Evolutionary conservation across 2,113 vertebrate species (phyloP).

Genomic region (Acanthochromis polyacanthus): DNA sequence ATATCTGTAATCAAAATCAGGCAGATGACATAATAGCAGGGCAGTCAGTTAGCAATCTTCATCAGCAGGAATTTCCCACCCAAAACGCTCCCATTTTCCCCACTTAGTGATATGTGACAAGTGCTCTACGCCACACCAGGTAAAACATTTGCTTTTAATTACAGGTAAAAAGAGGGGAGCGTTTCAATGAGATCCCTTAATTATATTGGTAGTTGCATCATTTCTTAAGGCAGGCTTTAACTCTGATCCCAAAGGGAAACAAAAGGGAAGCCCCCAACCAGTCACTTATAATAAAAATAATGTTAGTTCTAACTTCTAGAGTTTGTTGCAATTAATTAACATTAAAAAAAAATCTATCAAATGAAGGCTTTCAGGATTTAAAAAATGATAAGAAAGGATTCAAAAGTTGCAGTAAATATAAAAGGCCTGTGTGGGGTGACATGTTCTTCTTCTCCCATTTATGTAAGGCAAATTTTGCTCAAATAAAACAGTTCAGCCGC

Average conservation of each 20-base stretch:
- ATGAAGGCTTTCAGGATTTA: no score
- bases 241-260: background rate
- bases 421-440: background rate
- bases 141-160: conserved; percentile 14
- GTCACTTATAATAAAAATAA: no score
- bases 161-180: background rate
- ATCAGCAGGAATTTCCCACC: conserved; percentile 69
- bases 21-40: conserved; percentile 65
- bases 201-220: conserved; percentile 26
- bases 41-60: conserved; percentile 58
- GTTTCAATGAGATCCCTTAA: conserved; percentile 6
- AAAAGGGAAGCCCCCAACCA: background rate
- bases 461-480: background rate
- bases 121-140: conserved; percentile 7
- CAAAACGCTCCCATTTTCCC: conserved; percentile 33
- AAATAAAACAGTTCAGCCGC: background rate
- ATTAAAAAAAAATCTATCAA: no score
- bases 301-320: no score
- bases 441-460: background rate
- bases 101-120: conserved; percentile 8
- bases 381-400: background rate
- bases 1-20: conserved; percentile 90
- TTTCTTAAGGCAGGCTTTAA: background rate
- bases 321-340: no score
- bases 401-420: background rate